Conservation (phyloP, 2,888 invertebrate genomes). For the Cynaeus angustus region DNA sequence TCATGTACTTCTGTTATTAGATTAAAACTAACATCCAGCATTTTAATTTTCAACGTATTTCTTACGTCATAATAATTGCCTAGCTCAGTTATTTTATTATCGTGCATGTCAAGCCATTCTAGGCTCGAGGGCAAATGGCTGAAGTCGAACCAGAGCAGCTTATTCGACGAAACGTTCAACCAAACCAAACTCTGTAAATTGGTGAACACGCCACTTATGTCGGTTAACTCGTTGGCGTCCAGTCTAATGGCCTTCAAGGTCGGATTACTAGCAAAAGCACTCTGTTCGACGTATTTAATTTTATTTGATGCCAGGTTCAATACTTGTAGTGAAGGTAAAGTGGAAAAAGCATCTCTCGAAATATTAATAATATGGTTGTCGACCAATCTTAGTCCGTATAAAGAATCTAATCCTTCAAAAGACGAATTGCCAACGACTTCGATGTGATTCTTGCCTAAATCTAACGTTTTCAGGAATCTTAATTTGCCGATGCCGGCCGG, state of each 20-base stretch:
- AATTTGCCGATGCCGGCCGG: conserved; percentile 83
- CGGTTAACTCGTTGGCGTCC: conserved; percentile 85
- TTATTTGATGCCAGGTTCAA: conserved; percentile 87
- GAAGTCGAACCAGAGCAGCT: conserved; percentile 86
- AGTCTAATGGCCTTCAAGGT: conserved; percentile 84
- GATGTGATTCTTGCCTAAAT: conserved; percentile 88
- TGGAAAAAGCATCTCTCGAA: conserved; percentile 82
- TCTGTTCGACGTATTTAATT: conserved; percentile 84
- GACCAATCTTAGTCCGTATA: conserved; percentile 85
- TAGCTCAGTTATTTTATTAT: conserved; percentile 84
- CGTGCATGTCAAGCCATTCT: conserved; percentile 88
- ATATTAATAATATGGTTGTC: conserved; percentile 87
- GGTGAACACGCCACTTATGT: conserved; percentile 85
- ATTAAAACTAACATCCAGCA: conserved; percentile 86
- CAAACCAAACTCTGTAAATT: conserved; percentile 83
- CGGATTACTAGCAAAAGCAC: conserved; percentile 83
- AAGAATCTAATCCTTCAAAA: conserved; percentile 82
- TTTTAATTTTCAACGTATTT: conserved; percentile 80
- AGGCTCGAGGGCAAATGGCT: conserved; percentile 84
- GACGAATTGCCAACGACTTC: conserved; percentile 81
- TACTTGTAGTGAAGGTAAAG: conserved; percentile 82
- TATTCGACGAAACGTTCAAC: conserved; percentile 88
- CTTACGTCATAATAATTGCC: conserved; percentile 83
- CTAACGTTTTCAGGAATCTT: conserved; percentile 82
- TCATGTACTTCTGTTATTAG: conserved; percentile 80